Conservation (phyloP, 2,888 invertebrate genomes). For the Synergus laeviventris region DNA sequence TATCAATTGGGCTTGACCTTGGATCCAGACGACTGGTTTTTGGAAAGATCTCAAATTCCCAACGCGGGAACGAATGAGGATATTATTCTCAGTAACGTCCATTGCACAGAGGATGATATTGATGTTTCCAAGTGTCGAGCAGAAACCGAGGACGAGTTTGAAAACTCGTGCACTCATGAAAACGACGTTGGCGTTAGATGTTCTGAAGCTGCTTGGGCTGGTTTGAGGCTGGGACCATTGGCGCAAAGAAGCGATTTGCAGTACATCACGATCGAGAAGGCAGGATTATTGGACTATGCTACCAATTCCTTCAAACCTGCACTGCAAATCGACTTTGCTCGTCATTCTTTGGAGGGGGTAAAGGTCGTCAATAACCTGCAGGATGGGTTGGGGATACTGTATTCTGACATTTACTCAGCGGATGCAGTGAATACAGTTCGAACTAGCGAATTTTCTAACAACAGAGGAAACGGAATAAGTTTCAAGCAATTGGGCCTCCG, state of each 20-base stretch:
- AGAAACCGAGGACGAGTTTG: constrained; percentile 87
- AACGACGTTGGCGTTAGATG: constrained; percentile 93
- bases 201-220: constrained; percentile 95
- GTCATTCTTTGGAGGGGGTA: constrained; percentile 89
- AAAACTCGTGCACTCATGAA: constrained; percentile 91
- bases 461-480: constrained; percentile 92
- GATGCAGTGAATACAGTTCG: constrained; percentile 88
- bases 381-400: constrained; percentile 95
- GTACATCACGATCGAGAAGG: constrained; percentile 91
- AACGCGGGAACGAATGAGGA: constrained; percentile 86
- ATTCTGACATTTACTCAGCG: constrained; percentile 94
- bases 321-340: constrained; percentile 90
- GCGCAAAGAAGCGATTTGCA: constrained; percentile 92
- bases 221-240: constrained; percentile 91
- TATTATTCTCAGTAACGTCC: constrained; percentile 90
- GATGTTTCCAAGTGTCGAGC: constrained; percentile 92
- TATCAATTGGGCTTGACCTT: constrained; percentile 95
- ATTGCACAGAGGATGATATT: constrained; percentile 92
- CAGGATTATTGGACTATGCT: constrained; percentile 95
- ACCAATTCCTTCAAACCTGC: constrained; percentile 93
- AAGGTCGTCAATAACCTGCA: constrained; percentile 90
- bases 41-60: constrained; percentile 90
- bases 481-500: constrained; percentile 92
- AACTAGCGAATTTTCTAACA: constrained; percentile 90
- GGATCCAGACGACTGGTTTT: constrained; percentile 93